Evolutionary conservation across 2,888 invertebrate species (phyloP), one percentile per base, ranked within the genome.

Genomic region (Cordilura impudica): DNA sequence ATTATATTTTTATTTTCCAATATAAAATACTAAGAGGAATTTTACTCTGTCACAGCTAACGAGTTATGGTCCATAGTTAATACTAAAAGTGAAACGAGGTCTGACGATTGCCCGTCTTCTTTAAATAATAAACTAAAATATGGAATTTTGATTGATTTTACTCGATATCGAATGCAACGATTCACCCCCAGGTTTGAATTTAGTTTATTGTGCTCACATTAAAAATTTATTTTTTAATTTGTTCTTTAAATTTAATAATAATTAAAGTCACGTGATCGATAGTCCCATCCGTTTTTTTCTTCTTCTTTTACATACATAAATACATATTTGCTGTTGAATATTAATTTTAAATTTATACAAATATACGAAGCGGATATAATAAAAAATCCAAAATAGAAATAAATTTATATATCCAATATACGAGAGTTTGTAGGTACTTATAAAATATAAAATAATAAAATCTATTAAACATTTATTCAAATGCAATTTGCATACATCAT

Each of bases 281-380:
- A 1, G 35, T 35, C 35, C 12, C 35, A 12, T 39, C 35, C 35
- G 35, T 58, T 23, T n/a, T 56, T 53, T 53, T 53, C 7, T 21
- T 26, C n/a, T n/a, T n/a, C n/a, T n/a, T n/a, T n/a, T n/a, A n/a
- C n/a, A n/a, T n/a, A n/a, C n/a, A n/a, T n/a, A n/a, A n/a, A n/a
- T 26, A 19, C 21, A 31, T 31, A 45, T 47, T 39, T 39, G n/a
- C n/a, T 39, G 3, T 39, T 39, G 8, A 39, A 39, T 49, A 18
- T 1, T 49, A 35, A 49, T 26, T 47, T 23, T 19, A 56, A 31
- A 14, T 56, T 58, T 69, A 58, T 23, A n/a, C 51, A 49, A 60
- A 26, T 43, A 21, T 18, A 39, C 10, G 39, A 51, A 39, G 60
- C 51, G 60, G 60, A 70, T 60, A 51, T 45, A 29, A 43, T 51